phyloP scores from a whole-genome alignment of 2,113 vertebrate genomes.

The Hippocampus guttulatus region DNA sequence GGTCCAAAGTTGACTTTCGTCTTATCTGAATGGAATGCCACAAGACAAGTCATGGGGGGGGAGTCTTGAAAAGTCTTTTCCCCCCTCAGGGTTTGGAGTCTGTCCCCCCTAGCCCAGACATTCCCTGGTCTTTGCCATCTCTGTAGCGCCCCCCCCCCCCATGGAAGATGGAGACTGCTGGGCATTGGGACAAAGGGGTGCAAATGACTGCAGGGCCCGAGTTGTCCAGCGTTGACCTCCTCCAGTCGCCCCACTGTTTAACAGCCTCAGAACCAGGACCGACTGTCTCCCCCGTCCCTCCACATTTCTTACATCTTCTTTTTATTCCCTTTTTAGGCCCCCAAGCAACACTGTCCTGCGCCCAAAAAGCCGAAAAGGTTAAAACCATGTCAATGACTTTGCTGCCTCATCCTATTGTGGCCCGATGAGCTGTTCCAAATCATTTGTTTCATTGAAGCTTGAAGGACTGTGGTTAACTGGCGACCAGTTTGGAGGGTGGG shows the following conservation, averaged over 20 bases:
- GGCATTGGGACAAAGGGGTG: conserved; percentile 49
- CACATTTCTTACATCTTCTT: conserved; percentile 9
- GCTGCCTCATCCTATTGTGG: not conserved
- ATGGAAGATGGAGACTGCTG: conserved; percentile 1
- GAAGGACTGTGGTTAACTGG: too few relatives aligned
- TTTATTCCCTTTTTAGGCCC: conserved; percentile 21
- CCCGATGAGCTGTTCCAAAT: not conserved
- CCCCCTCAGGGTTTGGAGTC: conserved; percentile 52
- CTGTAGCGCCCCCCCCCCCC: conserved; percentile 17
- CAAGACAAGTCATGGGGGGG: conserved; percentile 31
- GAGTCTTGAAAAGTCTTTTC: conserved; percentile 57
- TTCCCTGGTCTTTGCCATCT: conserved; percentile 31
- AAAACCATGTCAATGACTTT: conserved; percentile 24
- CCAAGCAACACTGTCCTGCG: conserved; percentile 21
- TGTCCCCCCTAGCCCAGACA: conserved; percentile 57
- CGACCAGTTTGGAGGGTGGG: too few relatives aligned
- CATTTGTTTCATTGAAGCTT: not conserved
- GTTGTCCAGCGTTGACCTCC: conserved; percentile 51
- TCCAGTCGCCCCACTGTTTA: conserved; percentile 55
- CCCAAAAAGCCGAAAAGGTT: conserved; percentile 26
- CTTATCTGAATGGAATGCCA: conserved; percentile 65
- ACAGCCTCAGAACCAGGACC: conserved; percentile 56
- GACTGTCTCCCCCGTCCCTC: conserved; percentile 53
- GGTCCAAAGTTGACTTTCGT: conserved; percentile 49
- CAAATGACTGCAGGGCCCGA: conserved; percentile 55